A percentile compares a stretch with the other conserved stretches of the same genome.
Evolutionary conservation across 1,140 invertebrate species (phyloP).

Genomic region (Zaprionus gabonicus): DNA sequence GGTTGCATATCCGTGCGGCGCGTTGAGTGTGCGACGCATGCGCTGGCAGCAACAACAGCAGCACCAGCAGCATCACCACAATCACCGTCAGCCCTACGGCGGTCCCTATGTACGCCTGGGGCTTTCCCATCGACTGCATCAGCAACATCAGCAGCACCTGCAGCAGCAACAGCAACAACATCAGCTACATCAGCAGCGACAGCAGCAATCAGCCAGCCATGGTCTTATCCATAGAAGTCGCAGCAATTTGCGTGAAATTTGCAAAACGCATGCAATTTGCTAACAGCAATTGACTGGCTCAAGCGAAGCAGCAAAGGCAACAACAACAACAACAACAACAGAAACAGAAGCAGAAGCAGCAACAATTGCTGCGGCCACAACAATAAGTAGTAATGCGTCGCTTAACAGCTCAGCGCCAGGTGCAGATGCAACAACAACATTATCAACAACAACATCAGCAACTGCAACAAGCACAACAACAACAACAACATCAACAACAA

Average conservation of each 20-base stretch:
- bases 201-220: conserved; percentile 34
- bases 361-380: conserved; percentile 42
- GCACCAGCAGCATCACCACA: conserved; percentile 27
- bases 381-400: conserved; percentile 54
- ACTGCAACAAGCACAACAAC: conserved; percentile 46
- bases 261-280: conserved; percentile 68
- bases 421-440: conserved; percentile 51
- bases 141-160: conserved; percentile 32
- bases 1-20: conserved; percentile 65
- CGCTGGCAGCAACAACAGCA: conserved; percentile 60
- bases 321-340: conserved; percentile 15
- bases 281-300: conserved; percentile 74
- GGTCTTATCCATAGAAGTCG: conserved; percentile 45
- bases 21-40: conserved; percentile 65
- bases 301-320: conserved; percentile 33
- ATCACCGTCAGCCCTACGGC: conserved; percentile 20
- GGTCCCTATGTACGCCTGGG: conserved; percentile 23
- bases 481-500: conserved; percentile 45
- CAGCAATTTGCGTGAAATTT: conserved; percentile 65
- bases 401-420: conserved; percentile 62
- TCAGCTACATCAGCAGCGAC: conserved; percentile 15
- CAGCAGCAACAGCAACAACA: conserved; percentile 34
- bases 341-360: conserved; percentile 26
- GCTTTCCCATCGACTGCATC: conserved; percentile 16
- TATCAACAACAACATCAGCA: conserved; percentile 34